Percentiles rank a stretch among this genome's conserved stretches.
phyloP scores from a whole-genome alignment of 2,113 vertebrate species.

The Zootoca vivipara region DNA sequence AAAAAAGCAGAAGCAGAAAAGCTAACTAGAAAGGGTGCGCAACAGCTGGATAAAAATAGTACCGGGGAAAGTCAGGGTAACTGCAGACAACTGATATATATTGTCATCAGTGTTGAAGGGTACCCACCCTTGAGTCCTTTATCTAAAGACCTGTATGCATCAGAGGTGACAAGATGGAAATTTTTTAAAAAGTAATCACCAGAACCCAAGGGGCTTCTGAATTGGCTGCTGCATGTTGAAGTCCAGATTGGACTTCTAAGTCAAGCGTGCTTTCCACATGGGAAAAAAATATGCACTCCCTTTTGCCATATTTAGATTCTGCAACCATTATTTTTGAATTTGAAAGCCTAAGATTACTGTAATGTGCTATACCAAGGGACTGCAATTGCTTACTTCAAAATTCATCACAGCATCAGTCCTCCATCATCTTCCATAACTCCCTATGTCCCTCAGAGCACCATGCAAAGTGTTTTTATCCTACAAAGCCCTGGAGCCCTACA shows the following conservation, averaged over 20 bases:
- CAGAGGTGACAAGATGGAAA: background rate
- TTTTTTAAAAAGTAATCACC: background rate
- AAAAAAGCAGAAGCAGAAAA: background rate
- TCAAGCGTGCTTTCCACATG: background rate
- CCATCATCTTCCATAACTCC: background rate
- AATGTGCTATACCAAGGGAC: background rate
- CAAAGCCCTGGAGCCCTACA: background rate
- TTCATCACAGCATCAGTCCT: background rate
- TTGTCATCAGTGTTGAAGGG: background rate
- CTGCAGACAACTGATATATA: background rate
- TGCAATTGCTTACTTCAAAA: background rate
- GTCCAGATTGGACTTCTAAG: background rate
- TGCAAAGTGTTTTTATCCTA: background rate
- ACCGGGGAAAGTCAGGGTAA: background rate
- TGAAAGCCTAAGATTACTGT: background rate
- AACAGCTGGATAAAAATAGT: background rate
- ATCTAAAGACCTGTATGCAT: background rate
- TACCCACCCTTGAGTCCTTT: background rate
- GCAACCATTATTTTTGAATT: background rate
- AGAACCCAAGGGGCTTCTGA: background rate
- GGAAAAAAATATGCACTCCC: background rate
- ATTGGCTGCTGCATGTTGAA: background rate
- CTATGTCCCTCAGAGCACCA: background rate
- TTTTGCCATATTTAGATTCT: background rate
- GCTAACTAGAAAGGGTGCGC: background rate